Evolutionary conservation across 64 coral and sea anemone genomes (phyloP).

Genomic region (Montipora sp.): DNA sequence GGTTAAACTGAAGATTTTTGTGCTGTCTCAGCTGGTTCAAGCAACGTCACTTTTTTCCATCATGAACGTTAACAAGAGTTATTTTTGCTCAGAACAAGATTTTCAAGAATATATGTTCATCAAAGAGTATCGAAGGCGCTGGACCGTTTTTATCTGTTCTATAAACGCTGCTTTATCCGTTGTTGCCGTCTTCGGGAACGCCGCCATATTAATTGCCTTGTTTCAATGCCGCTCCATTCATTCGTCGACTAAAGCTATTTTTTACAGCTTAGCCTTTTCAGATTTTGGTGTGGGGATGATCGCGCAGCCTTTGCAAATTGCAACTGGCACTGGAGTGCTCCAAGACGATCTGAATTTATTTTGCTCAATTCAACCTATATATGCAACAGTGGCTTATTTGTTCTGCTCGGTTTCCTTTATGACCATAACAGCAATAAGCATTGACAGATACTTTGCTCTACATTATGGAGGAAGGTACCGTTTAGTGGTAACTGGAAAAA

Average conservation of each 20-base stretch:
- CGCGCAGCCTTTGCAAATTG: conserved; percentile 18
- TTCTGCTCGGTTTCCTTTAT: conserved; percentile 28
- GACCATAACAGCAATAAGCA: conserved; percentile 31
- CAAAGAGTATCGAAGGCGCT: not conserved
- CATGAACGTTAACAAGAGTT: not conserved
- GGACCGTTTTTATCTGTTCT: conserved; percentile 1
- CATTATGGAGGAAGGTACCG: not conserved
- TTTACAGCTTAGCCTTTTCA: conserved; percentile 13
- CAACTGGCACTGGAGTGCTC: not conserved
- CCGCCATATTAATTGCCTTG: conserved; percentile 5
- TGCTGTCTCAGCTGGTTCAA: not conserved
- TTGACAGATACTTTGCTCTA: conserved; percentile 58
- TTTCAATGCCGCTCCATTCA: conserved; percentile 18
- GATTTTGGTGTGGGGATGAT: conserved; percentile 27
- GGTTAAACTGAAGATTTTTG: not conserved
- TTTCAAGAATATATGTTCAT: conserved; percentile 26
- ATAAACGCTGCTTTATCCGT: not conserved
- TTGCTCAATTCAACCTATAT: conserved; percentile 13
- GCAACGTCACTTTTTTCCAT: not conserved
- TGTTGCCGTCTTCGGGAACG: conserved; percentile 14
- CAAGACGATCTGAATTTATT: not conserved
- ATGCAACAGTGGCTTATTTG: conserved; percentile 26
- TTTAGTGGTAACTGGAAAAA: conserved; percentile 10
- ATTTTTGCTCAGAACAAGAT: conserved; percentile 17
- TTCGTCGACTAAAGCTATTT: conserved; percentile 1